These are phyloP conservation scores for Stenchaetothrips biformis DNA, from an alignment of 2,888 invertebrate genomes.

Conservation along the genomic window DNA sequence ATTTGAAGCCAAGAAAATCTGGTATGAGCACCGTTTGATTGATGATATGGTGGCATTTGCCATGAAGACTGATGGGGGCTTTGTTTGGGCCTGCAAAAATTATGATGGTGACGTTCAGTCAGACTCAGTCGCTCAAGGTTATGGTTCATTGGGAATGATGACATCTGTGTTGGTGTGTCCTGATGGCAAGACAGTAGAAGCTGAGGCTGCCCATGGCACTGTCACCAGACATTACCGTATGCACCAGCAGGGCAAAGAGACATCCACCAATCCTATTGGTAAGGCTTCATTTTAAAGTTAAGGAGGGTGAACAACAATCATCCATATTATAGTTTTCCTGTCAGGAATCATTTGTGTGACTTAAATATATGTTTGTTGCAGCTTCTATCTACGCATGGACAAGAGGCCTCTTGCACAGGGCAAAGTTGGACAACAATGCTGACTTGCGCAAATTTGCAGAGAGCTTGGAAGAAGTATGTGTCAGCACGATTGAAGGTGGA, in stretches of 20 bases:
- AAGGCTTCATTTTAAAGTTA: not conserved
- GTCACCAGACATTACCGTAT: constrained; percentile 86
- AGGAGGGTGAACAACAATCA: not conserved
- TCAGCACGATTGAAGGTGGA: constrained; percentile 92
- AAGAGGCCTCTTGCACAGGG: constrained; percentile 85
- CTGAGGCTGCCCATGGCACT: constrained; percentile 98
- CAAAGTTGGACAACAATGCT: constrained; percentile 83
- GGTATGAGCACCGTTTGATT: constrained; percentile 97
- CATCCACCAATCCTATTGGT: constrained; percentile 95
- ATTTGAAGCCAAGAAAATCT: constrained; percentile 81
- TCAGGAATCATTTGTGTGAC: too few relatives aligned
- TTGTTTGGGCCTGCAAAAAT: constrained; percentile 99
- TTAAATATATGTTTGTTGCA: not conserved
- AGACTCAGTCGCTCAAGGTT: constrained; percentile 96
- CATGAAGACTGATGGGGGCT: constrained; percentile 97
- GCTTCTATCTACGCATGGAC: constrained; percentile 99
- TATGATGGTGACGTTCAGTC: constrained; percentile 99
- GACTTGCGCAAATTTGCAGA: constrained; percentile 74
- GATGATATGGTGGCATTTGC: constrained; percentile 99
- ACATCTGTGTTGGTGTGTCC: constrained; percentile 95
- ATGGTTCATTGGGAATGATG: constrained; percentile 95
- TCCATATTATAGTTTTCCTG: too few relatives aligned
- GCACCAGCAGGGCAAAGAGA: constrained; percentile 92
- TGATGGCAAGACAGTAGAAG: constrained; percentile 96
- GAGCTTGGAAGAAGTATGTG: constrained; percentile 81